A percentile compares a stretch with the other conserved stretches of the same genome.
These are phyloP conservation scores for Parasteatoda lunata DNA, from an alignment of 2,888 invertebrate genomes.

Conservation along the genomic window DNA sequence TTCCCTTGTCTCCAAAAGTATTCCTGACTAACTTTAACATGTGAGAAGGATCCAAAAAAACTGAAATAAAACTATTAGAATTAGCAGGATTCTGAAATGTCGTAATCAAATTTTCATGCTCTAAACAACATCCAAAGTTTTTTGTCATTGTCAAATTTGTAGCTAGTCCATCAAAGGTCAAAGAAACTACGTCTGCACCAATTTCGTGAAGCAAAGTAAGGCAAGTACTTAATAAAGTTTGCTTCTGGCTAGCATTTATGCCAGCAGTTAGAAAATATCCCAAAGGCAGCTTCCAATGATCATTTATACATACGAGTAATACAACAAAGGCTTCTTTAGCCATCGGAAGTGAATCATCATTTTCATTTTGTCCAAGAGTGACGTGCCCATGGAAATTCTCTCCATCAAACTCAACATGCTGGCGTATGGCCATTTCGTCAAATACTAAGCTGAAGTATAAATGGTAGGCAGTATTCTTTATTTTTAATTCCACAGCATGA, in stretches of 20 bases:
- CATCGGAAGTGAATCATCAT: too few species aligned
- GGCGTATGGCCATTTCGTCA: constrained; percentile 7
- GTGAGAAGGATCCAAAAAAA: background rate
- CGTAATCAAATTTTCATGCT: background rate
- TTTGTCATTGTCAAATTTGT: background rate
- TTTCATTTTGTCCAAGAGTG: too few species aligned
- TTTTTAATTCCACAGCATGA: background rate
- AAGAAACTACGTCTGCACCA: background rate
- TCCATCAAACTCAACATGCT: constrained; percentile 13
- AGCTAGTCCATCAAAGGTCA: constrained; percentile 9
- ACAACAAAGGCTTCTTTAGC: background rate
- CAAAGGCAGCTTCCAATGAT: background rate
- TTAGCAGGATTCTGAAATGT: background rate
- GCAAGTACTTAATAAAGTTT: background rate
- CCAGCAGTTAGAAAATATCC: constrained; percentile 2
- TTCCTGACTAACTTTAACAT: background rate
- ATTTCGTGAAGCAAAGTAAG: background rate
- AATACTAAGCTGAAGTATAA: background rate
- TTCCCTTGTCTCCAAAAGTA: background rate
- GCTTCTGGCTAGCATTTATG: background rate
- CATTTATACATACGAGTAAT: background rate
- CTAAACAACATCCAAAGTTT: background rate
- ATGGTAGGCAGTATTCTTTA: background rate
- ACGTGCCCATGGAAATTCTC: background rate
- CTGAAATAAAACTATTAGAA: background rate